Evolutionary conservation across 2,113 vertebrate species (phyloP), one percentile per base, ranked within the genome.

Genomic region (Planiliza haematocheilus): DNA sequence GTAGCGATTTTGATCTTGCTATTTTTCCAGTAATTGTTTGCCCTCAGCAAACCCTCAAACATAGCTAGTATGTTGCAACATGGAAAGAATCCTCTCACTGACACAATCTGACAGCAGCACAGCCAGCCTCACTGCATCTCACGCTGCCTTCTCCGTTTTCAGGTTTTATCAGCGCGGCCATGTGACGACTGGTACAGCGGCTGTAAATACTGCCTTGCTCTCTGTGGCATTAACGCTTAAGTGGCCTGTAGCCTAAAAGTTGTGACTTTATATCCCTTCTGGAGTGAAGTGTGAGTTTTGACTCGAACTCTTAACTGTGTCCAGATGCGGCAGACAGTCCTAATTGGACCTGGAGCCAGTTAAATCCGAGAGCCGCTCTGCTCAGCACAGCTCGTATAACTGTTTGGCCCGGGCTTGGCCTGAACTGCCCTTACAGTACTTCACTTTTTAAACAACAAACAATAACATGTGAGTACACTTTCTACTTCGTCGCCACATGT

Each of bases 341-440:
- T 93, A 93, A 94, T 94, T 93, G 93, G 89, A 92, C 89, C 82
- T 90, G 93, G 93, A 93, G 93, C 93, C 93, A 72, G 79, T 91
- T 78, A 93, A 93, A 93, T 94, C 93, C 91, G 82, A 80, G 89
- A 64, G 74, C 79, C 60, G 49, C 81, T 91, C 71, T 9, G 79
- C 72, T 88, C 77, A 17, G 84, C 65, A 70, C 72, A 41, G 73
- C 88, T 84, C 82, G 50, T 60, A 61, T 77, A 86, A 78, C 71
- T 58, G 48, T 85, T 86, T 48, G 82, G 88, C 80, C 83, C 45
- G 13, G 65, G 56, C 52, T 58, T 68, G 59, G 74, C 85, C 82
- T 72, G 24, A 79, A 51, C 52, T 66, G 45, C 70, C 77, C 72
- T 77, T 16, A 73, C 51, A 53, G 37, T 37, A 14, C 59, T 77